Base-by-base conservation (phyloP, 2,797 vertebrate species). In the Eulemur coronatus region DNA sequence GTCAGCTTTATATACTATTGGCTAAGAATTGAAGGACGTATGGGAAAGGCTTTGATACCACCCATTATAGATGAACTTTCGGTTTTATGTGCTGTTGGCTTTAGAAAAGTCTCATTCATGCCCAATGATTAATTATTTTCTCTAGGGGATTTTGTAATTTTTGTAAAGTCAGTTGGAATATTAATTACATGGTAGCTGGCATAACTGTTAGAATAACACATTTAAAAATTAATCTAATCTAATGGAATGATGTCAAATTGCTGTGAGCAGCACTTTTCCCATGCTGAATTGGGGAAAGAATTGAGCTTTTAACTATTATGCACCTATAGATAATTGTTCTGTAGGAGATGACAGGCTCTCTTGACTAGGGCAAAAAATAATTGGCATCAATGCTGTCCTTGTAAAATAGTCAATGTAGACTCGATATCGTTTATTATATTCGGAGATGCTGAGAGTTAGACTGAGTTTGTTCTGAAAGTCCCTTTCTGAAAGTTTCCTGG, bases 181-280 rank as follows among this genome's bases (percentile, higher is more conserved):
- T 94, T 98, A 97, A 97, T 97, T 95, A 97, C 85, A 61, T 90
- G 94, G 92, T 91, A 48, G 97, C 96, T 98, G 96, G 89, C 91
- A 89, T 93, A 97, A 91, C 94, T 97, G 70, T 97, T 98, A 78
- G 97, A 41, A 30, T 91, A 87, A 91, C 95, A 52, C 12, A 94
- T 92, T 97, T 97, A 93, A 97, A 97, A 97, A 84, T 96, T 93
- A 76, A 92, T 89, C 69, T 81, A 43, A 84, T 88, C 48, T 88
- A 85, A 67, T 63, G 93, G 88, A 95, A 91, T 92, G 94, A 67
- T 81, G 67, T 97, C 94, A 65, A 17, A 9, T 93, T 94, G 96
- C 96, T 97, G 88, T 57, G 96, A 87, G 87, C 92, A 97, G 94
- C 90, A 91, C 96, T 96, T 96, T 89, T 89, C 85, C 50, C 14